These are phyloP conservation scores for Drosophila setosimentum DNA, from an alignment of 2,888 invertebrate genomes.

Conservation along the genomic window DNA sequence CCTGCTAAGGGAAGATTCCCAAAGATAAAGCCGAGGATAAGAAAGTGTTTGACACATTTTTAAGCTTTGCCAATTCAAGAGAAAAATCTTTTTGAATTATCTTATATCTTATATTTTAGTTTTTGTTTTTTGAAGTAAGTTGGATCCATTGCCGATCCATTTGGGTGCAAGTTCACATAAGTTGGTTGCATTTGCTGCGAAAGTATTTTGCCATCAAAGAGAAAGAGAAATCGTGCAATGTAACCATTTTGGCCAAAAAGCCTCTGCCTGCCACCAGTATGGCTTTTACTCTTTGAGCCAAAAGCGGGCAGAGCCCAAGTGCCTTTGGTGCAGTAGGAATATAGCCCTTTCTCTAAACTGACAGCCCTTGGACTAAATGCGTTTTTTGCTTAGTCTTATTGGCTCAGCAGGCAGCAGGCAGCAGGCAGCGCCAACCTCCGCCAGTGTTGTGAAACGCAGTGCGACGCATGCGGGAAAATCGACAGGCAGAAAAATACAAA, in stretches of 20 bases:
- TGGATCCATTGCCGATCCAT: constrained; percentile 30
- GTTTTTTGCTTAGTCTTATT: constrained; percentile 80
- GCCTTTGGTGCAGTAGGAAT: not conserved
- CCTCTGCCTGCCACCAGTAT: not conserved
- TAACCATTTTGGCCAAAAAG: constrained; percentile 18
- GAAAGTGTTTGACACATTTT: too few species aligned
- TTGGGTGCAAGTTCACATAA: constrained; percentile 11
- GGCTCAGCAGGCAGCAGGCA: constrained; percentile 33
- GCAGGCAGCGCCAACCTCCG: constrained; percentile 2
- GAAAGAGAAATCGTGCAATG: constrained; percentile 33
- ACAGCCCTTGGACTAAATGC: constrained; percentile 69
- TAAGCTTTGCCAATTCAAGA: not conserved
- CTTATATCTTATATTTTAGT: too few species aligned
- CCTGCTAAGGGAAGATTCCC: not conserved
- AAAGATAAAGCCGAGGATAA: too few species aligned
- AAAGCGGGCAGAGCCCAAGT: not conserved
- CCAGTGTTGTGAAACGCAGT: constrained; percentile 42
- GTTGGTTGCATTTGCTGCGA: constrained; percentile 7
- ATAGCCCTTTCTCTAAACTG: not conserved
- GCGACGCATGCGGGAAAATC: constrained; percentile 60
- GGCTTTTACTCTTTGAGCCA: constrained; percentile 36
- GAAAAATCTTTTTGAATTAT: not conserved
- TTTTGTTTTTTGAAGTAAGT: not conserved
- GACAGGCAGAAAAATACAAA: constrained; percentile 43
- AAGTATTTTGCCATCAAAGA: constrained; percentile 18